Evolutionary conservation across 2,888 invertebrate genomes (phyloP), one percentile per base, ranked within the genome.

Genomic region (Keiferia lycopersicella): DNA sequence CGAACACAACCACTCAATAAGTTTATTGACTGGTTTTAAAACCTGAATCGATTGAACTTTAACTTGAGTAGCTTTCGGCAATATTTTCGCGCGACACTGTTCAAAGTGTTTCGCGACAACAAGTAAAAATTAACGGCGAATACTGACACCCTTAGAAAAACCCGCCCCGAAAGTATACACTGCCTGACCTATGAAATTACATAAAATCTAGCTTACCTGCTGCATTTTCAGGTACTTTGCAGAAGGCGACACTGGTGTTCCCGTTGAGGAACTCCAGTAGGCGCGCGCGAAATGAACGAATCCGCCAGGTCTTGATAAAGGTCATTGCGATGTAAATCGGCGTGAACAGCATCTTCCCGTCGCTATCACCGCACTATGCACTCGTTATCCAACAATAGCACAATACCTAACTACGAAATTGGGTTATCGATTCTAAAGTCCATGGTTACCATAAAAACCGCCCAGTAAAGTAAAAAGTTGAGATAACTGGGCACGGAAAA

Each of bases 261-360:
- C 93, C 93, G 62, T 85, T 89, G 60, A 94, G 78, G 71, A 93
- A 93, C 73, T 93, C 93, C 45, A 93, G 92, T 60, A 97, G 92
- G 74, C 95, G 95, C 74, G 93, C 93, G 76, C 94, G 93, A 68
- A 96, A 93, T 30, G 94, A 93, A 62, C 94, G 93, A 68, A 96
- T 93, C 64, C 96, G 93, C 95, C 96, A 96, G 80, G 96, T 95
- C 86, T 96, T 96, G 72, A 96, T 88, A 84, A 96, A 94, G 68
- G 97, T 97, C 78, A 96, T 95, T 78, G 96, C 95, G 89, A 96
- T 95, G 84, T 97, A 97, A 86, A 95, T 96, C 62, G 97, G 88
- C 48, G 97, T 96, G 75, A 97, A 93, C 82, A 97, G 86, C 95
- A 96, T 96, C 69, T 67, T 88, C 51, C 22, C 22, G 20, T 50